phyloP scores from a whole-genome alignment of 2,888 invertebrate genomes.

The Kryphioiulus occultus region DNA sequence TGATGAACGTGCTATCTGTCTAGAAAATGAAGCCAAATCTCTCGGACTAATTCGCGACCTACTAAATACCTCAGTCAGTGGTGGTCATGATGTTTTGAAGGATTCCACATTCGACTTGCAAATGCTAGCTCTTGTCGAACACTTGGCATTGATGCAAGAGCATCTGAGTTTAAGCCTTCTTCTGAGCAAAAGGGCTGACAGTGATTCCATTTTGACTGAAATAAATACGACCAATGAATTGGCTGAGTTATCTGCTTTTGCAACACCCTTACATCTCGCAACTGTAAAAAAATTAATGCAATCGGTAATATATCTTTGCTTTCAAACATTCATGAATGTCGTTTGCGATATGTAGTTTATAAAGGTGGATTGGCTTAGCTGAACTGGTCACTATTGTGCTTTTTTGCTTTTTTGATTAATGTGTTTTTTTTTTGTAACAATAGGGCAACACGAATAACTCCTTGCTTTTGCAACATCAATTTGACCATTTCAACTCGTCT shows the following conservation, averaged over 20 bases:
- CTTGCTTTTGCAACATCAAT: constrained; percentile 24
- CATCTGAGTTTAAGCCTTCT: background rate
- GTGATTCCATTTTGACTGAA: background rate
- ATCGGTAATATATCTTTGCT: background rate
- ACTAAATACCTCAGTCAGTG: background rate
- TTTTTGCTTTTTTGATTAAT: no score
- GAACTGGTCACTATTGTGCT: no score
- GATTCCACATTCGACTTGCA: background rate
- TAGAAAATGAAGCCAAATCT: background rate
- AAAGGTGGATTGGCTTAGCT: no score
- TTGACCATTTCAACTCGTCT: constrained; percentile 29
- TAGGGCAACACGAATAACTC: constrained; percentile 11
- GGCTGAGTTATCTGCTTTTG: background rate
- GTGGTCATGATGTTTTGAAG: background rate
- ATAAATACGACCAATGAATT: background rate
- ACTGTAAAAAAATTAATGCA: background rate
- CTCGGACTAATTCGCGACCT: background rate
- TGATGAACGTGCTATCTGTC: background rate
- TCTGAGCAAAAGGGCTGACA: background rate
- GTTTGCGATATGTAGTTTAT: no score
- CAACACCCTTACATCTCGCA: constrained; percentile 43
- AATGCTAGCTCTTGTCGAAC: constrained; percentile 29
- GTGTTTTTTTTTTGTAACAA: background rate
- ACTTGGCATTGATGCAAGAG: constrained; percentile 29
- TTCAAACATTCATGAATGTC: no score